Base-by-base conservation (phyloP, 2,888 invertebrate species). In the Eupithecia vulgata region DNA sequence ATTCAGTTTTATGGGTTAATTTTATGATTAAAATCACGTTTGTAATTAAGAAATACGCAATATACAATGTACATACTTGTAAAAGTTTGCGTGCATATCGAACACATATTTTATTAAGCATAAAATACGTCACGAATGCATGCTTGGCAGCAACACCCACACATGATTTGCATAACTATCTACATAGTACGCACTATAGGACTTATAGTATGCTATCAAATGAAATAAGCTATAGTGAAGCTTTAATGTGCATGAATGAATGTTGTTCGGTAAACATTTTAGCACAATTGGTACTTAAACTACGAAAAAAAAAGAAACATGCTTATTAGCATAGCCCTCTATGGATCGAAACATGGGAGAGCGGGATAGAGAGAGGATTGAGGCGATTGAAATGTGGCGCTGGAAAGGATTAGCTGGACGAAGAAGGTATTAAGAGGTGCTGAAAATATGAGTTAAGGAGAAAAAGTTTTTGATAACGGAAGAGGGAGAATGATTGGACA, bases 101-200 rank as follows among this genome's bases (percentile, higher is more conserved):
- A 34, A 64, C 34, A 17, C 61, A 64, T 35, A 62, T 37, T 65
- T 42, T 65, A 17, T 40, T 15, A 40, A 64, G 35, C 37, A 64
- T 37, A n/a, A 64, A 64, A 64, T 25, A 57, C 35, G 62, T 34
- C 62, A 64, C 37, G 62, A 64, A 37, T 35, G 35, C 62, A 34
- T 64, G 30, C 61, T 8, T 61, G 34, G 62, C 62, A 37, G 62
- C 62, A 30, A 64, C 62, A n/a, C 62, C 35, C 35, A 64, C 62
- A 64, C 21, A 64, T 35, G 10, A 64, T 64, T 37, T 35, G 37
- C 62, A 64, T 64, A n/a, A 64, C n/a, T 17, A n/a, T 57, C 57
- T 57, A 5, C 13, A 25, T 57, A 57, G 12, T 48, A 17, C 0
- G n/a, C 12, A 21, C 52, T 12, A 21, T 52, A 5, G 21, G 25